Evolutionary conservation across 2,113 vertebrate genomes (phyloP).

Genomic region (Mobula birostris): DNA sequence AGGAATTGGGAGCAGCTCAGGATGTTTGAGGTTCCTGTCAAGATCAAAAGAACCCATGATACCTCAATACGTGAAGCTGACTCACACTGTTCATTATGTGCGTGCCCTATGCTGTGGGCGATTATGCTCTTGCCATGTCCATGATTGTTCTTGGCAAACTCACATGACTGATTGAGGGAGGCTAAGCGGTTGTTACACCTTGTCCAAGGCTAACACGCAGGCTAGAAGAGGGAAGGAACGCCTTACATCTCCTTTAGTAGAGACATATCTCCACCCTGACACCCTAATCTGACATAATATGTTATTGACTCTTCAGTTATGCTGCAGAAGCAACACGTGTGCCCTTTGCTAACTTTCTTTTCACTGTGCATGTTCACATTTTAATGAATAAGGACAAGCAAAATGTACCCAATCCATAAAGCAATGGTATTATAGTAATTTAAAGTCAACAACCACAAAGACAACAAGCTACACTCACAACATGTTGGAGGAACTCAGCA

Average conservation of each 20-base stretch:
- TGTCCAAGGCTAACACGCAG: no score
- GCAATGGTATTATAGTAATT: background rate
- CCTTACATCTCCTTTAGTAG: no score
- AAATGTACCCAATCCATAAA: background rate
- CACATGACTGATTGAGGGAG: no score
- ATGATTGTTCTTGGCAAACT: no score
- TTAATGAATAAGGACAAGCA: background rate
- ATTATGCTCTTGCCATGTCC: no score
- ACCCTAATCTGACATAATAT: no score
- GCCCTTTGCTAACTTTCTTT: background rate
- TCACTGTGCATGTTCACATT: background rate
- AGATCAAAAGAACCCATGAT: background rate
- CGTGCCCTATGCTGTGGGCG: no score
- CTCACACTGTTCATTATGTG: no score
- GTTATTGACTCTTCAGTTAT: background rate
- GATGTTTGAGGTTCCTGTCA: slow-evolving; percentile 14
- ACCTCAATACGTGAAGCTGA: background rate
- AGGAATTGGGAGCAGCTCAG: background rate
- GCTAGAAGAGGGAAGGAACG: no score
- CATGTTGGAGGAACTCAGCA: no score
- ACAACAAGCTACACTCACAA: background rate
- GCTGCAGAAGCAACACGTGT: slow-evolving; percentile 3
- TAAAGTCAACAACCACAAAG: slow-evolving; percentile 19
- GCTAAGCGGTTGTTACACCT: no score
- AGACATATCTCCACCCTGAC: no score